Evolutionary conservation across 1,140 invertebrate species (phyloP).

Genomic region (Dinothrombium tinctorium): DNA sequence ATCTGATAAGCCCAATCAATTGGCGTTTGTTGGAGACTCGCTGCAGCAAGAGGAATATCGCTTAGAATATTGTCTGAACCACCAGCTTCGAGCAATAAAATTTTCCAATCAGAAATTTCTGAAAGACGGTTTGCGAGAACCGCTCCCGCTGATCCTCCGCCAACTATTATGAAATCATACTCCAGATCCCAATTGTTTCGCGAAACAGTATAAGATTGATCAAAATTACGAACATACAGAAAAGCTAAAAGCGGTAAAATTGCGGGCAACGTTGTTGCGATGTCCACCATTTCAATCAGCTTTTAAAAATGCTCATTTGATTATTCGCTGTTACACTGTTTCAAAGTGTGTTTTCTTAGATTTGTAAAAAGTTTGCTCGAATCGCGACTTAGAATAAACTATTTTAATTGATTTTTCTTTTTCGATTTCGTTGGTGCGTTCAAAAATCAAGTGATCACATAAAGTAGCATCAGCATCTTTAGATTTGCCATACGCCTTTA

Average conservation of each 20-base stretch:
- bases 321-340: too few species aligned
- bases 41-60: constrained; percentile 61
- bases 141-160: constrained; percentile 45
- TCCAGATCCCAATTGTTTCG: constrained; percentile 35
- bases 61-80: constrained; percentile 63
- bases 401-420: too few species aligned
- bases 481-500: too few species aligned
- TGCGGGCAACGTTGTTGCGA: constrained; percentile 6
- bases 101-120: constrained; percentile 28
- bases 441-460: too few species aligned
- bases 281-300: not conserved
- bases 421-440: too few species aligned
- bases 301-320: too few species aligned
- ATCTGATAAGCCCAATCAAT: constrained; percentile 62
- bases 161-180: constrained; percentile 61
- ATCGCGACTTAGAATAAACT: too few species aligned
- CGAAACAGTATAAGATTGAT: constrained; percentile 19
- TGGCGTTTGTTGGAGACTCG: constrained; percentile 59
- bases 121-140: constrained; percentile 35
- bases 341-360: too few species aligned
- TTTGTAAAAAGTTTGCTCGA: too few species aligned
- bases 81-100: constrained; percentile 45
- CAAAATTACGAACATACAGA: constrained; percentile 11
- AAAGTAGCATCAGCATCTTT: too few species aligned
- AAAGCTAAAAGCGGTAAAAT: constrained; percentile 12